Conservation (phyloP, 1,140 invertebrate species). For the Sinella curviseta region DNA sequence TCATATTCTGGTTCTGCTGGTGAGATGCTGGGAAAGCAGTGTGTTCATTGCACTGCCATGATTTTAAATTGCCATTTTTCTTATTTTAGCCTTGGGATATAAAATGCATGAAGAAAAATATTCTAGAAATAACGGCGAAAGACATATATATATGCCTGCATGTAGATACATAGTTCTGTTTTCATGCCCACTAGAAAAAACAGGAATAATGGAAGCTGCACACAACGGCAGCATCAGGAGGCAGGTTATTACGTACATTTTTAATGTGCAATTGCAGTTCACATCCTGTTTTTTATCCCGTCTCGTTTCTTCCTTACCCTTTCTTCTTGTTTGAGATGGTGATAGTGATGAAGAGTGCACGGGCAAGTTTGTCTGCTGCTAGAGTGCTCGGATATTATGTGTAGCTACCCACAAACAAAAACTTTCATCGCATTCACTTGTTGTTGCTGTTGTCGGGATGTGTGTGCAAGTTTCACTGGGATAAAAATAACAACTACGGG, state of each 20-base stretch:
- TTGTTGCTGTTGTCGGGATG: no score
- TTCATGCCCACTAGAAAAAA: neutral
- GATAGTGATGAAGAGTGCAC: no score
- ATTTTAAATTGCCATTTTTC: neutral
- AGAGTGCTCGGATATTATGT: no score
- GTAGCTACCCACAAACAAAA: no score
- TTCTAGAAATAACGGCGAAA: neutral
- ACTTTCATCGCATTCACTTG: no score
- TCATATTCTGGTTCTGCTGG: no score
- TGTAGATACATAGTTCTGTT: no score
- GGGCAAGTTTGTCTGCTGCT: no score
- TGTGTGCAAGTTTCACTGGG: no score
- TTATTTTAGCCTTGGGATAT: neutral
- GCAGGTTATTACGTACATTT: constrained; percentile 9
- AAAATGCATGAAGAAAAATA: neutral
- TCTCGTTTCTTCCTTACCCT: neutral
- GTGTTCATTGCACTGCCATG: neutral
- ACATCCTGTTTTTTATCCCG: neutral
- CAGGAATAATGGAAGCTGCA: neutral
- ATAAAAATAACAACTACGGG: no score
- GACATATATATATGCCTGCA: neutral
- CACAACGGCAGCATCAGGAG: neutral
- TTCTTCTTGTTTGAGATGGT: no score
- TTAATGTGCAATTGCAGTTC: constrained; percentile 23
- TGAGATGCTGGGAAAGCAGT: neutral